Evolutionary conservation across 2,113 vertebrate species (phyloP).

Genomic region (Micromys minutus): DNA sequence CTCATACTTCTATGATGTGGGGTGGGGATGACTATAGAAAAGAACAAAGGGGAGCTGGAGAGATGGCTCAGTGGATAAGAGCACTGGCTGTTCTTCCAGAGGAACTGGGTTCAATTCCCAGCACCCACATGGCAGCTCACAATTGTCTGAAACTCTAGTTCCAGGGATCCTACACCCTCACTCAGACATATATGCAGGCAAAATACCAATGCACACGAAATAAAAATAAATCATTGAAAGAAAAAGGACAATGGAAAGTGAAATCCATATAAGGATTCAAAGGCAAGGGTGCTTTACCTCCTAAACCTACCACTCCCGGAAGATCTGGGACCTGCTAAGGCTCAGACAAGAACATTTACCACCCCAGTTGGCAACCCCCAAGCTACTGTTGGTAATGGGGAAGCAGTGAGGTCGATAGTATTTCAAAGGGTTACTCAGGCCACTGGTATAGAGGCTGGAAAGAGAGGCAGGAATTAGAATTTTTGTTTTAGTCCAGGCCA

Average conservation of each 20-base stretch:
- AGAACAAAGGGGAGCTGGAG: background rate
- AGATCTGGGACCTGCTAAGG: background rate
- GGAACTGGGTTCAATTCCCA: background rate
- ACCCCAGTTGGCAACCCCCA: background rate
- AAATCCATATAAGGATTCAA: background rate
- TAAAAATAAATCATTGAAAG: background rate
- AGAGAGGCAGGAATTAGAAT: background rate
- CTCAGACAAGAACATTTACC: conserved; percentile 11
- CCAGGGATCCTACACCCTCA: background rate
- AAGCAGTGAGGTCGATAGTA: background rate
- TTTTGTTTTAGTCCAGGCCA: background rate
- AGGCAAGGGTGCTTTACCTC: background rate
- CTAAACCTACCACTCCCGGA: background rate
- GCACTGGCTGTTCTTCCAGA: background rate
- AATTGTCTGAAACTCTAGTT: background rate
- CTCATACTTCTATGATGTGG: background rate
- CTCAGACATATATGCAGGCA: background rate
- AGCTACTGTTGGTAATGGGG: background rate
- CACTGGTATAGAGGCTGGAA: background rate
- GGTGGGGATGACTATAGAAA: background rate
- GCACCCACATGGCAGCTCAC: background rate
- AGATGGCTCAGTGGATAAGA: background rate
- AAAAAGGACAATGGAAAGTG: background rate
- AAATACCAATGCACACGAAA: background rate
- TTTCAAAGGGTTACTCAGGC: conserved; percentile 23